A percentile compares a stretch with the other conserved stretches of the same genome.
Conservation (phyloP, 2,888 invertebrate species). For the Protonemura montana region DNA sequence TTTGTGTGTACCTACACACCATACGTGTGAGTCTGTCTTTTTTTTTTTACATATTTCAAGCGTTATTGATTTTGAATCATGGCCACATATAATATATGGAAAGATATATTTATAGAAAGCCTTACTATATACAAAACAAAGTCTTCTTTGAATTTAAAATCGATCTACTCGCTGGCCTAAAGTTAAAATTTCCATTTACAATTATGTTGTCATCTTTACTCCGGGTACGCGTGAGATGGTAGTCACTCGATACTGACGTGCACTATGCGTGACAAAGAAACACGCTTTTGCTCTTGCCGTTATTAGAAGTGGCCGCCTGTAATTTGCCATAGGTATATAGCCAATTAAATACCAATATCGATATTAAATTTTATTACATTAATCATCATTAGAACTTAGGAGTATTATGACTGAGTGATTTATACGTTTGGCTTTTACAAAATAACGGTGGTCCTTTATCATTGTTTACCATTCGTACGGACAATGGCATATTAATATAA, state of each 20-base stretch:
- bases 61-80: constrained; percentile 4
- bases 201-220: neutral
- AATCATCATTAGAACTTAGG: neutral
- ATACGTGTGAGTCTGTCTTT: neutral
- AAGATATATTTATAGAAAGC: constrained; percentile 12
- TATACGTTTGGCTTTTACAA: neutral
- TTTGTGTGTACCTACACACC: neutral
- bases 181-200: neutral
- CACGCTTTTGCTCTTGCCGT: constrained; percentile 1
- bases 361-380: constrained; percentile 1
- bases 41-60: constrained; percentile 7
- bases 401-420: constrained; percentile 12
- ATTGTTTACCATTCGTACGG: neutral
- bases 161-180: neutral
- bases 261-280: neutral
- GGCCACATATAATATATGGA: constrained; percentile 12
- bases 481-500: neutral
- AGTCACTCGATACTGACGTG: neutral
- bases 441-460: neutral
- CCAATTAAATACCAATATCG: constrained; percentile 7
- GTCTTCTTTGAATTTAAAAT: constrained; percentile 12
- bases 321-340: neutral
- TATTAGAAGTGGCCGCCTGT: neutral
- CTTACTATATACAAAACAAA: neutral
- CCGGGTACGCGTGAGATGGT: neutral